A percentile compares a stretch with the other conserved stretches of the same genome.
Conservation (phyloP, 2,888 invertebrate species). For the Folsomia candida region DNA sequence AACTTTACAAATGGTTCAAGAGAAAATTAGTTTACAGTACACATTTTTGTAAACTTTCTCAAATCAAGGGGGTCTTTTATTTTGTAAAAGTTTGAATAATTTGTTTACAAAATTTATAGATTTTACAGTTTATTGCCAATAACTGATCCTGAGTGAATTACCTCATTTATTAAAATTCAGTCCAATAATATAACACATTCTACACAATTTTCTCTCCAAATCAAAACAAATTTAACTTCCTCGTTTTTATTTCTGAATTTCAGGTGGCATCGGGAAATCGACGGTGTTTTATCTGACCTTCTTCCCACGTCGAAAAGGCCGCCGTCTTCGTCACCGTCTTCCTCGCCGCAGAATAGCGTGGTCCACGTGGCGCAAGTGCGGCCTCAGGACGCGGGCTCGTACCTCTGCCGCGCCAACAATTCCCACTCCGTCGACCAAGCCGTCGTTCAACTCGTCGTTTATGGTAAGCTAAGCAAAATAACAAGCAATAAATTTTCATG, state of each 20-base stretch:
- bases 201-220: no score
- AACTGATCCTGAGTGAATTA: no score
- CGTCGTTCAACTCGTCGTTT: conserved; percentile 72
- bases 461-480: conserved; percentile 58
- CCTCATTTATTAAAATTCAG: no score
- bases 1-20: no score
- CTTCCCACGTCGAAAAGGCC: not conserved
- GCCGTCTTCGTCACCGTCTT: not conserved
- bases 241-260: not conserved
- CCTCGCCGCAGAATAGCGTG: no score
- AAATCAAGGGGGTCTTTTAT: no score
- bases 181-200: not conserved
- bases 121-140: no score
- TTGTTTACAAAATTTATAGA: not conserved
- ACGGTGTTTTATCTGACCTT: not conserved
- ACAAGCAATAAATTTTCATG: no score
- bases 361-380: conserved; percentile 48
- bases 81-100: no score
- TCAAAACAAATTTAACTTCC: no score
- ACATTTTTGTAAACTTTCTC: no score
- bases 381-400: conserved; percentile 76
- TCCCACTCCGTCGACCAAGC: conserved; percentile 79
- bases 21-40: no score
- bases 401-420: conserved; percentile 87
- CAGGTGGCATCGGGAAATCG: conserved; percentile 32